A percentile compares a stretch with the other conserved stretches of the same genome.
Evolutionary conservation across 2,888 invertebrate genomes (phyloP).

Genomic region (Sminthurinus aureus): DNA sequence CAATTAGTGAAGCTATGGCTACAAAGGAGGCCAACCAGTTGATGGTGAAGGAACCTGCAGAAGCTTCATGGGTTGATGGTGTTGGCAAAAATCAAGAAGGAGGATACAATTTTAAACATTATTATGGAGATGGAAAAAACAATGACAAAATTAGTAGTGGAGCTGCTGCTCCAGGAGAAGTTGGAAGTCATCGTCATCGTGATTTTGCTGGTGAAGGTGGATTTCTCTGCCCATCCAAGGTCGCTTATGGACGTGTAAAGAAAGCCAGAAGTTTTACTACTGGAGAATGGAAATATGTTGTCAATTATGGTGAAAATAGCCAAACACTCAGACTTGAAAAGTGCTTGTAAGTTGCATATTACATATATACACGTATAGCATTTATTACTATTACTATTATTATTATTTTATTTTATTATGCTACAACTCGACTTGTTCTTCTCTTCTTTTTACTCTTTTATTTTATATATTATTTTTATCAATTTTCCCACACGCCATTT

Average conservation of each 20-base stretch:
- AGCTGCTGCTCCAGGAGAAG: constrained; percentile 15
- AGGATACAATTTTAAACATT: constrained; percentile 62
- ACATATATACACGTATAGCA: not conserved
- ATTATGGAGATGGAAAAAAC: constrained; percentile 58
- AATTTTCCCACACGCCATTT: no score
- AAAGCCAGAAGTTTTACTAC: constrained; percentile 77
- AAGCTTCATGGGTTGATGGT: constrained; percentile 66
- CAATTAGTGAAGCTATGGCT: constrained; percentile 62
- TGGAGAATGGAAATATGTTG: constrained; percentile 85
- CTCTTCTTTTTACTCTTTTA: constrained; percentile 14
- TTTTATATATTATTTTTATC: no score
- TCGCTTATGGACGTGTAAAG: constrained; percentile 81
- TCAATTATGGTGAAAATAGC: constrained; percentile 80
- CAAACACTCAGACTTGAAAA: constrained; percentile 83
- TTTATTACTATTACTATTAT: not conserved
- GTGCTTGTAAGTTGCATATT: constrained; percentile 71
- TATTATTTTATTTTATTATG: constrained; percentile 9
- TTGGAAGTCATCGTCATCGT: constrained; percentile 43
- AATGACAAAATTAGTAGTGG: constrained; percentile 35
- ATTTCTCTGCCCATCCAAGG: constrained; percentile 80
- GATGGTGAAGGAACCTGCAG: constrained; percentile 69
- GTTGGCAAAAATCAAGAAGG: constrained; percentile 68
- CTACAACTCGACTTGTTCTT: constrained; percentile 13
- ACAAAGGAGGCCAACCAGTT: constrained; percentile 72
- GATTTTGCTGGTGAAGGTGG: constrained; percentile 70